phyloP scores from a whole-genome alignment of 1,140 invertebrate species.

The Lepidostoma basale region DNA sequence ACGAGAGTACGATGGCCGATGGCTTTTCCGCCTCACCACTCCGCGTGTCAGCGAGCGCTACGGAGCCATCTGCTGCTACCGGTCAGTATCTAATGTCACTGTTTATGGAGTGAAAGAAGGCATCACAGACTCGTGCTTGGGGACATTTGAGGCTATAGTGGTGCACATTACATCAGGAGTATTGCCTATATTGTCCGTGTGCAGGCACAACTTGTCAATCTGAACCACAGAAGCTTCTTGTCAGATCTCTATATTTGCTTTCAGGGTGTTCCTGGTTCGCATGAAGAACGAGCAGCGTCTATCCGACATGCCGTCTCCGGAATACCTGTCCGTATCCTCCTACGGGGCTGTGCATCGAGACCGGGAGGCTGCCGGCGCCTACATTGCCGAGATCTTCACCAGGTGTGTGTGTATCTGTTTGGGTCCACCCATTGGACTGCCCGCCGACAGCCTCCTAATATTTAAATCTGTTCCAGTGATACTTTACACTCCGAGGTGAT shows the following conservation, averaged over 20 bases:
- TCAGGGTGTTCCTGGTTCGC: constrained; percentile 75
- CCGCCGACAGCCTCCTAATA: neutral
- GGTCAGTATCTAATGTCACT: no score
- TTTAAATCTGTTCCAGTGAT: constrained; percentile 51
- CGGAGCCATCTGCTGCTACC: constrained; percentile 85
- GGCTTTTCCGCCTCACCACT: constrained; percentile 73
- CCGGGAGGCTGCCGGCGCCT: constrained; percentile 65
- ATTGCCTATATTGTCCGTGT: no score
- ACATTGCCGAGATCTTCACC: constrained; percentile 82
- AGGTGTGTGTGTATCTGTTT: constrained; percentile 52
- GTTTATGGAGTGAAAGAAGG: no score
- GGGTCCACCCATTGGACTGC: neutral
- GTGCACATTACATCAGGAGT: neutral
- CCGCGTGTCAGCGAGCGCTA: constrained; percentile 82
- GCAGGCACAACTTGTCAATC: no score
- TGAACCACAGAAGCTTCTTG: neutral
- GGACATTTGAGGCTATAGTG: no score
- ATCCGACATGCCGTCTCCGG: constrained; percentile 69
- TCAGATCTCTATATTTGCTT: constrained; percentile 36
- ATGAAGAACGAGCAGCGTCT: constrained; percentile 68
- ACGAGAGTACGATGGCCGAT: constrained; percentile 66
- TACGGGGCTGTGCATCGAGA: constrained; percentile 74
- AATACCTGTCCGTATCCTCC: constrained; percentile 69
- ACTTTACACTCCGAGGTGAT: constrained; percentile 66
- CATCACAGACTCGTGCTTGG: no score